Evolutionary conservation across 2,888 invertebrate genomes (phyloP).

Genomic region (Helobdella robusta): DNA sequence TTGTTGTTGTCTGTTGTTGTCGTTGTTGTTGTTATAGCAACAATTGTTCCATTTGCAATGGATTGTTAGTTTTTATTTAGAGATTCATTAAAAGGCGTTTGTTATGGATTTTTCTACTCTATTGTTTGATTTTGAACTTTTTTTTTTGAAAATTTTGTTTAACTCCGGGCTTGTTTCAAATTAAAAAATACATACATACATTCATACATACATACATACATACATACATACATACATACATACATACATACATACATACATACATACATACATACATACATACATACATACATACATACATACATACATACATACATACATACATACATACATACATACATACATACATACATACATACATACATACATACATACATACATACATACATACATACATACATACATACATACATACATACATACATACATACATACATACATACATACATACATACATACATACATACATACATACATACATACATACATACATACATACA

Average conservation of each 20-base stretch:
- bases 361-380: constrained; percentile 14
- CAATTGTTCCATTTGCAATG: no score
- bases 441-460: no score
- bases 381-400: constrained; percentile 16
- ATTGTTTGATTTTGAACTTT: no score
- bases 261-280: background rate
- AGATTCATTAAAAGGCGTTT: no score
- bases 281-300: background rate
- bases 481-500: no score
- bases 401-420: constrained; percentile 12
- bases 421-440: constrained; percentile 8
- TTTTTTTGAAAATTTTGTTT: no score
- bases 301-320: background rate
- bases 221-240: background rate
- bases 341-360: constrained; percentile 2
- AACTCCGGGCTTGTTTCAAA: no score
- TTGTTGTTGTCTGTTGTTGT: no score
- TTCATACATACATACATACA: background rate
- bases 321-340: background rate
- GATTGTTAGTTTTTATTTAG: no score
- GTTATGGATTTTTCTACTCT: no score
- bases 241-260: background rate
- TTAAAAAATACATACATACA: background rate
- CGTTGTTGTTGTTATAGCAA: no score
- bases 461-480: no score